These are phyloP conservation scores for Drosophila kambysellisi DNA, from an alignment of 2,888 invertebrate genomes.

Conservation along the genomic window DNA sequence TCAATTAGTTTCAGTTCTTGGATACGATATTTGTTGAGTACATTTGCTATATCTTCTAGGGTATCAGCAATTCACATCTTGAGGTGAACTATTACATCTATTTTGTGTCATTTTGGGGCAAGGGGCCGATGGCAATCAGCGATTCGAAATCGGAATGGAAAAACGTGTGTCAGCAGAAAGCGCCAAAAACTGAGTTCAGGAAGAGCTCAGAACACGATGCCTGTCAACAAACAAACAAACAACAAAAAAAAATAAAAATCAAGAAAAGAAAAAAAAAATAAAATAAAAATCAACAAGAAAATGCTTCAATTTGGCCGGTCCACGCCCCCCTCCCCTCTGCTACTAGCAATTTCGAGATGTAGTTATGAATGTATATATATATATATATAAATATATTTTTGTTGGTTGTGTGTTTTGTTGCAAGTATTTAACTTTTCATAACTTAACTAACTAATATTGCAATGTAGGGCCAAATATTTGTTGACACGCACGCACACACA, in stretches of 20 bases:
- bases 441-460: constrained; percentile 75
- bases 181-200: constrained; percentile 28
- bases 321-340: not conserved
- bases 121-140: constrained; percentile 59
- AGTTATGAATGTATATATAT: not conserved
- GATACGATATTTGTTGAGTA: not conserved
- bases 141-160: constrained; percentile 45
- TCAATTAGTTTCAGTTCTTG: not conserved
- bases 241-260: not conserved
- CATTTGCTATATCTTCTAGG: not conserved
- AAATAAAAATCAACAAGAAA: not conserved
- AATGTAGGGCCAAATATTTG: constrained; percentile 74
- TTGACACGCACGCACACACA: constrained; percentile 57
- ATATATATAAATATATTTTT: not conserved
- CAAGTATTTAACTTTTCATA: constrained; percentile 78
- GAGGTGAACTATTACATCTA: not conserved
- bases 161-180: constrained; percentile 68
- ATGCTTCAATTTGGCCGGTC: constrained; percentile 24
- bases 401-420: constrained; percentile 21
- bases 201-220: constrained; percentile 27
- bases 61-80: not conserved
- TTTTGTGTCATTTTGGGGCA: not conserved
- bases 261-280: not conserved
- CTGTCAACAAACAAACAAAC: constrained; percentile 34
- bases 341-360: constrained; percentile 14